Evolutionary conservation across 2,113 vertebrate species (phyloP), one percentile per base, ranked within the genome.

Genomic region (Vidua macroura): DNA sequence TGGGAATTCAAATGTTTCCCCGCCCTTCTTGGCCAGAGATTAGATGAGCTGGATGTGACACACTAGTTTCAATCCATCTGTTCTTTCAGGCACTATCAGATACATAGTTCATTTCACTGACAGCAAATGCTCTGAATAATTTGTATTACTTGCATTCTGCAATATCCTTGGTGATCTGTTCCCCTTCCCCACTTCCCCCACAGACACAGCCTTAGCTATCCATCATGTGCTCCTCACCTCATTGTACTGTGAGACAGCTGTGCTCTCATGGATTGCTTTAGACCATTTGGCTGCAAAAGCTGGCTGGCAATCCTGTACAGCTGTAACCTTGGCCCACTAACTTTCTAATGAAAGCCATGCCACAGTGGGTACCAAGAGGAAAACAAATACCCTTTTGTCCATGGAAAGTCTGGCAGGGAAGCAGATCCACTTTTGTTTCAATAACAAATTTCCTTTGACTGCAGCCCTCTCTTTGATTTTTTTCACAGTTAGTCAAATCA

Each of bases 371-470:
- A 95, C 58, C 20, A 76, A 84, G 66, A 60, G 56, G 48, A 91
- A 96, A 94, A 96, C 94, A 96, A 96, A 95, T 33, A 83, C 59
- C 16, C 86, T 82, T 96, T 95, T 96, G 82, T 95, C 80, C 68
- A 30, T 24, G 63, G 28, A 66, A 91, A 64, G n/a, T 56, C 72
- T 94, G 85, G 35, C 73, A 80, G 75, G 19, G 51, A 86, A 69
- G 79, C 60, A 83, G 64, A 93, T 91, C 86, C 85, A 92, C 66
- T 95, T 81, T 56, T 88, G 83, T 87, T 95, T 96, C 94, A 95
- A 83, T 85, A 91, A 82, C 64, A 90, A 72, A 91, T 84, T 92
- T 90, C 63, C 56, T 84, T 82, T 91, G 33, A 96, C 46, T 93
- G 67, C 31, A 75, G 77, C 39, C 48, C 25, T 78, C 46, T 9